Evolutionary conservation across 2,113 vertebrate genomes (phyloP), one percentile per base, ranked within the genome.

Genomic region (Ceuthmochares aereus): DNA sequence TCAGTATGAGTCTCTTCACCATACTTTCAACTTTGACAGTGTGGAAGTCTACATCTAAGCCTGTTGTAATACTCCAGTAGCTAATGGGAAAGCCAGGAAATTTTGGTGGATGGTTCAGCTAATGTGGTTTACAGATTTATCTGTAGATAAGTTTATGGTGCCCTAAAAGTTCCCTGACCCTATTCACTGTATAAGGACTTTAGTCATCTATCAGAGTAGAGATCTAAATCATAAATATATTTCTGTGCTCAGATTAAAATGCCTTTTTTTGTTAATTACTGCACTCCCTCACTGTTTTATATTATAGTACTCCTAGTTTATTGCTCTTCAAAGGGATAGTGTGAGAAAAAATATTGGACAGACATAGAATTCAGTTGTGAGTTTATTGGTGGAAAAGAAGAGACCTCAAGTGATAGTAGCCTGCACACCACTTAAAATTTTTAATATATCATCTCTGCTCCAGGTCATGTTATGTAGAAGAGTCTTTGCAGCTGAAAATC

Each of bases 61-160:
- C 69, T 30, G 16, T 30, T 54, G 0, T 54, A 59, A 37, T 0
- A 0, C 10, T 37, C 30, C 37, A 9, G 16, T 17, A 17, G 11
- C 36, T 59, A 47, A 4, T 59, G 55, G 26, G 34, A 30, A 74
- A 64, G 6, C 1, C 5, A 37, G 12, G 22, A 32, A 21, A 21
- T 79, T 49, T 17, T n/a, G 56, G 40, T 3, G 2, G 26, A 3
- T 49, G 8, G 6, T 76, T 82, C 54, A 78, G 52, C 15, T 23
- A 2, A 7, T 22, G 15, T 22, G 21, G 34, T 73, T 62, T 51
- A 34, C 19, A 5, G 7, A 27, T 11, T 8, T 69, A 2, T 37
- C 10, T 55, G 23, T 36, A 59, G 34, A 43, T 23, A 23, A 13
- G 12, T 37, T 45, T 74, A 9, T 25, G 34, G 23, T 34, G 20